Percentiles rank a stretch among this genome's conserved stretches.
phyloP scores from a whole-genome alignment of 2,888 invertebrate genomes.

The Pollenia amentaria region DNA sequence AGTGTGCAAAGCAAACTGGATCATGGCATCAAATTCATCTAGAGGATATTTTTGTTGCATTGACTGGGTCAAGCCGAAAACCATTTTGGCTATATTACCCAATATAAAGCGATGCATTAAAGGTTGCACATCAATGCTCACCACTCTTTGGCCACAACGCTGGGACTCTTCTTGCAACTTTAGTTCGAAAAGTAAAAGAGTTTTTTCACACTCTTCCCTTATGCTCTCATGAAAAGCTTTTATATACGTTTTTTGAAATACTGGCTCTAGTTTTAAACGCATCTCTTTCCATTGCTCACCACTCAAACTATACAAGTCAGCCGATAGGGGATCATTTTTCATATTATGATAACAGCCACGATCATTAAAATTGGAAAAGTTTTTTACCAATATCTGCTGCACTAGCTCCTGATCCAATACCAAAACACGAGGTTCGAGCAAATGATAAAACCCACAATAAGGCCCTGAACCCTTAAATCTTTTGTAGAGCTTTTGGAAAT shows the following conservation, averaged over 20 bases:
- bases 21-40: conserved; percentile 80
- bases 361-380: conserved; percentile 83
- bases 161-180: conserved; percentile 75
- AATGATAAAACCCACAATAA: conserved; percentile 82
- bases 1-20: conserved; percentile 78
- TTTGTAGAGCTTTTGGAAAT: conserved; percentile 78
- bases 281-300: conserved; percentile 84
- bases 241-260: conserved; percentile 82
- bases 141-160: conserved; percentile 81
- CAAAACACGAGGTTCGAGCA: conserved; percentile 80
- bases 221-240: conserved; percentile 79
- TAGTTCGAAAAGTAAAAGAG: conserved; percentile 75
- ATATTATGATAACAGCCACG: conserved; percentile 83
- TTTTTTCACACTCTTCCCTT: conserved; percentile 76
- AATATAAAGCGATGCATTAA: conserved; percentile 80
- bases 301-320: conserved; percentile 83
- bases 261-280: conserved; percentile 83
- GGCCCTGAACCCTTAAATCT: conserved; percentile 81
- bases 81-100: conserved; percentile 78
- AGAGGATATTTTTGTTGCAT: conserved; percentile 77
- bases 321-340: conserved; percentile 84
- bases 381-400: conserved; percentile 82
- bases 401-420: conserved; percentile 82
- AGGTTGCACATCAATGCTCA: conserved; percentile 79
- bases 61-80: conserved; percentile 78